phyloP scores from a whole-genome alignment of 2,888 invertebrate genomes.

The Catocala sponsa region DNA sequence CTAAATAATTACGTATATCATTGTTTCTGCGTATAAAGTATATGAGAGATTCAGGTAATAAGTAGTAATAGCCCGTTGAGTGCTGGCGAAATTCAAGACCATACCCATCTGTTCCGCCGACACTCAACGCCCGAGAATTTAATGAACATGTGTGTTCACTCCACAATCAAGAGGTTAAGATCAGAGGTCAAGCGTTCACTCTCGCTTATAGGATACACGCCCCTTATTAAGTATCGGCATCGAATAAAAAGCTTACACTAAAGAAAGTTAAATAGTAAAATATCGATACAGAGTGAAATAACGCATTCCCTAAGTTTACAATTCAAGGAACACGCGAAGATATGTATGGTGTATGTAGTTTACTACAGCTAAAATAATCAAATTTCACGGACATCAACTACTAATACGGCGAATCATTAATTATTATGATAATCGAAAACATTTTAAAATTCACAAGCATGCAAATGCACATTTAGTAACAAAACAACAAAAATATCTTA shows the following conservation, averaged over 20 bases:
- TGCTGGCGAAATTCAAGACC: too few species aligned
- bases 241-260: too few species aligned
- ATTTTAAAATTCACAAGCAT: conserved; percentile 37
- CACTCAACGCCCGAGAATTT: too few species aligned
- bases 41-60: too few species aligned
- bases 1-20: conserved; percentile 15
- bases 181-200: too few species aligned
- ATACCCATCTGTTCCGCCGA: too few species aligned
- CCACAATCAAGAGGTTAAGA: too few species aligned
- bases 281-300: conserved; percentile 19
- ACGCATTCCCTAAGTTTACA: conserved; percentile 24
- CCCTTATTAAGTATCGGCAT: too few species aligned
- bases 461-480: conserved; percentile 36
- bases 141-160: too few species aligned
- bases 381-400: conserved; percentile 18
- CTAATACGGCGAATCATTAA: conserved; percentile 23
- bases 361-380: conserved; percentile 22
- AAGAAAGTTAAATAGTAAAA: too few species aligned
- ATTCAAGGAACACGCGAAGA: conserved; percentile 47
- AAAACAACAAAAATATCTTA: conserved; percentile 44
- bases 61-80: too few species aligned
- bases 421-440: conserved; percentile 27
- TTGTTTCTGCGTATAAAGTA: neutral
- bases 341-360: conserved; percentile 36
- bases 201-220: too few species aligned